A percentile compares a stretch with the other conserved stretches of the same genome.
Conservation (phyloP, 2,113 vertebrate genomes). For the Dromas ardeola region DNA sequence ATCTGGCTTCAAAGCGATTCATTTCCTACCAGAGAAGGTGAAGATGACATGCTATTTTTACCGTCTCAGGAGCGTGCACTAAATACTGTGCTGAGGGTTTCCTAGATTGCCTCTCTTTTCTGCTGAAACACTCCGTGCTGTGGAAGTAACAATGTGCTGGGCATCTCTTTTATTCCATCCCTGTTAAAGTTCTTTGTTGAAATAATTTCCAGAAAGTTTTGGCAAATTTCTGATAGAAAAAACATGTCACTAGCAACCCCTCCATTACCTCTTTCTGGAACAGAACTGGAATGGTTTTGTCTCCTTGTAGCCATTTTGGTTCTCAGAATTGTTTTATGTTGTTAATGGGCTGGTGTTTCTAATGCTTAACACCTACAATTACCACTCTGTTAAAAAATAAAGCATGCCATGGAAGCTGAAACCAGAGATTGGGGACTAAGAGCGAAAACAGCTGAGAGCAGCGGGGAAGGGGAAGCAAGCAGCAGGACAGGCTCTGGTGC, state of each 20-base stretch:
- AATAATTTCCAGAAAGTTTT: neutral
- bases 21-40: neutral
- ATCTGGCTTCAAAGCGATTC: neutral
- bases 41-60: neutral
- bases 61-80: neutral
- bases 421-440: neutral
- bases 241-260: fast-evolving
- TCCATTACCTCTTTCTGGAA: neutral
- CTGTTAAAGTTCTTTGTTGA: neutral
- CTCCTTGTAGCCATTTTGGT: neutral
- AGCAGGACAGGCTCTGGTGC: neutral
- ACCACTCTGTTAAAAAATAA: neutral
- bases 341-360: neutral
- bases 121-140: neutral
- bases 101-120: neutral
- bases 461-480: neutral
- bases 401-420: neutral
- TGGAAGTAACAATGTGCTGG: neutral
- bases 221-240: neutral
- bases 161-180: neutral
- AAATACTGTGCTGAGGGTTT: neutral
- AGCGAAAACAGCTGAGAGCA: slow-evolving; percentile 46
- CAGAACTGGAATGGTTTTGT: neutral
- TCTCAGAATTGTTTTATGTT: neutral
- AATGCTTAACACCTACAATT: neutral